A percentile compares a stretch with the other conserved stretches of the same genome.
Conservation (phyloP, 2,888 invertebrate species). For the Noctua fimbriata region DNA sequence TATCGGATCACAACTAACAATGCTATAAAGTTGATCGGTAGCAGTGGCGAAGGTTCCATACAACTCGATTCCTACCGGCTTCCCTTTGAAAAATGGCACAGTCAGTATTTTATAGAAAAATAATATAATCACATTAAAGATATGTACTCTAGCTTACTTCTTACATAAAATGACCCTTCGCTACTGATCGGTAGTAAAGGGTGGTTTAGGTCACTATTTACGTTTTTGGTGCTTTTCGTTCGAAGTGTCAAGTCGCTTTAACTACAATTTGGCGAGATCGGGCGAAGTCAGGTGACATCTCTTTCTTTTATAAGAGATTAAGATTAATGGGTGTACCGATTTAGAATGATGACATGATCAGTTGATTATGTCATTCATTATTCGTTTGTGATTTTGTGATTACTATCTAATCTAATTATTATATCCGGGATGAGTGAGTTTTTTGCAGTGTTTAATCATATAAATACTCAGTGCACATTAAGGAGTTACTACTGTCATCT, state of each 20-base stretch:
- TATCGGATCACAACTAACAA: too few relatives aligned
- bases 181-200: too few relatives aligned
- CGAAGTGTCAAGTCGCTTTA: background rate
- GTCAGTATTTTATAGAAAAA: too few relatives aligned
- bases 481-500: background rate
- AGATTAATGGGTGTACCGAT: background rate
- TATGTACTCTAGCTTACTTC: too few relatives aligned
- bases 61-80: too few relatives aligned
- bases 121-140: too few relatives aligned
- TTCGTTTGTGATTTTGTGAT: background rate
- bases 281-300: background rate
- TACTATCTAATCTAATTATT: background rate
- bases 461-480: background rate
- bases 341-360: background rate
- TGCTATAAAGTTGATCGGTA: too few relatives aligned
- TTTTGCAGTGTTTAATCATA: background rate
- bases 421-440: background rate
- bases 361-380: background rate
- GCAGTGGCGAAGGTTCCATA: too few relatives aligned
- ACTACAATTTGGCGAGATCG: background rate
- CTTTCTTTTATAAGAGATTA: background rate
- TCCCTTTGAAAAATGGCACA: too few relatives aligned
- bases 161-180: too few relatives aligned
- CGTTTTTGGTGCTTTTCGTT: too few relatives aligned
- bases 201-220: too few relatives aligned